Conservation (phyloP, 2,888 invertebrate genomes). For the Phortica magna region DNA sequence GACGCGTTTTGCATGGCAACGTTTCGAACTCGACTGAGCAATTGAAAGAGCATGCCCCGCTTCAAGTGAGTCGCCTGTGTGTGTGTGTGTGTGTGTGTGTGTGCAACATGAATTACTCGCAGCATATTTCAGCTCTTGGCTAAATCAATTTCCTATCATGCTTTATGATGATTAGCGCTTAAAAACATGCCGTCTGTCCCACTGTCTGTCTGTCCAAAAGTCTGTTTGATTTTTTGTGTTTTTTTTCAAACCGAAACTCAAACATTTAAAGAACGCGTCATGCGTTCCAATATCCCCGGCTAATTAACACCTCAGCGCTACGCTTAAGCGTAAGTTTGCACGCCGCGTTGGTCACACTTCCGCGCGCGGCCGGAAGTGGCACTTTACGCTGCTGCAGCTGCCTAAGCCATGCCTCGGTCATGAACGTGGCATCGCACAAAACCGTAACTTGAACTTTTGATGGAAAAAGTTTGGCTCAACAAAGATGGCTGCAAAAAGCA, state of each 20-base stretch:
- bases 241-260: background rate
- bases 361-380: slow-evolving; percentile 62
- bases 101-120: slow-evolving; percentile 11
- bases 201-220: too few relatives aligned
- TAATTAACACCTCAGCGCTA: slow-evolving; percentile 62
- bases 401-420: slow-evolving; percentile 32
- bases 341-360: slow-evolving; percentile 63
- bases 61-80: too few relatives aligned
- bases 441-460: slow-evolving; percentile 73
- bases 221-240: background rate
- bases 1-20: background rate
- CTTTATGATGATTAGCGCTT: background rate
- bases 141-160: background rate
- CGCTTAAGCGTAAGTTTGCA: too few relatives aligned
- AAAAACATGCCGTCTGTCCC: background rate
- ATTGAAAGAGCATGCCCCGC: background rate
- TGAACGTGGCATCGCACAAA: slow-evolving; percentile 51
- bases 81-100: too few relatives aligned
- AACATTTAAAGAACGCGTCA: background rate
- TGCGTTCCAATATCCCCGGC: slow-evolving; percentile 47
- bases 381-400: slow-evolving; percentile 51
- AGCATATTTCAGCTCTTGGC: background rate
- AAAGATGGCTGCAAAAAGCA: slow-evolving; percentile 15
- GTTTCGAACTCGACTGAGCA: background rate
- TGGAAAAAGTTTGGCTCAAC: slow-evolving; percentile 73